Evolutionary conservation across 2,797 vertebrate genomes (phyloP).

Genomic region (Fundulus diaphanus): DNA sequence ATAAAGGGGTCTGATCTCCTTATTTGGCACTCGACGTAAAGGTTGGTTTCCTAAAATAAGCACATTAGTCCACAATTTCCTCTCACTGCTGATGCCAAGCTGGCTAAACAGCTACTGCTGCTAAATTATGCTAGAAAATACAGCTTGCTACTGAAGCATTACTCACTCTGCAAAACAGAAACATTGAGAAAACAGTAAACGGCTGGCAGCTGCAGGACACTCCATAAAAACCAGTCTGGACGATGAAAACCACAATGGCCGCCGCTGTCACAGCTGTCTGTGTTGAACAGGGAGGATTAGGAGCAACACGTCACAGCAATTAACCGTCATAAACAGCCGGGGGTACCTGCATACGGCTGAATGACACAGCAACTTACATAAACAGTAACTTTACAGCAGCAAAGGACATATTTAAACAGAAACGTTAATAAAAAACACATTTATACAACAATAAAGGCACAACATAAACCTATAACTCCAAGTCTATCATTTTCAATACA

Average conservation of each 20-base stretch:
- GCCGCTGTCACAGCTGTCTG: constrained; percentile 30
- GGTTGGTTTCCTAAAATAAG: background rate
- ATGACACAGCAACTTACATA: background rate
- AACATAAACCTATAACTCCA: background rate
- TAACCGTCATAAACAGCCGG: background rate
- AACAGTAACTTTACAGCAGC: background rate
- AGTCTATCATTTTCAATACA: too few relatives aligned
- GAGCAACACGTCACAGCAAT: background rate
- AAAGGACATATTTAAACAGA: background rate
- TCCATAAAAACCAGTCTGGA: constrained; percentile 24
- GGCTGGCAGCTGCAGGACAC: constrained; percentile 36
- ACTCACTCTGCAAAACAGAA: constrained; percentile 5
- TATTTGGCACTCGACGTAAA: background rate
- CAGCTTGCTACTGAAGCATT: background rate
- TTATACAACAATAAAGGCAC: background rate
- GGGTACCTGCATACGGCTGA: background rate
- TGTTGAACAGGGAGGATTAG: background rate
- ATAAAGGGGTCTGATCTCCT: background rate
- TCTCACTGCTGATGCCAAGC: background rate
- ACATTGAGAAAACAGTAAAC: constrained; percentile 1
- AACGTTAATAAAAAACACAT: too few relatives aligned
- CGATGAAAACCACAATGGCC: constrained; percentile 15
- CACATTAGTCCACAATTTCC: background rate
- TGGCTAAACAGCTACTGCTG: background rate
- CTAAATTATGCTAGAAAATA: background rate